Evolutionary conservation across 2,888 invertebrate species (phyloP), one percentile per base, ranked within the genome.

Genomic region (Diarsia mendica): DNA sequence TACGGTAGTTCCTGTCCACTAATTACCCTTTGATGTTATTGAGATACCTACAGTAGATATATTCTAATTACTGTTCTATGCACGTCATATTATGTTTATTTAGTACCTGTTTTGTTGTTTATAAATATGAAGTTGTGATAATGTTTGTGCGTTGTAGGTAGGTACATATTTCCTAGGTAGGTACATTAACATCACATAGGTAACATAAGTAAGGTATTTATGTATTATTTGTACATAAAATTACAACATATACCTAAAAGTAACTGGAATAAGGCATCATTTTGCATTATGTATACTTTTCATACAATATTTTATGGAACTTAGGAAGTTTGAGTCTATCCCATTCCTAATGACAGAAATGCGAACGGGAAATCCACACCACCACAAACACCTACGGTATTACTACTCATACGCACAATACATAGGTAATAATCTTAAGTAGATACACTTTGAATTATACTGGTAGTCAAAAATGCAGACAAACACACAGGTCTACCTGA

Each of bases 21-120:
- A 39, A 33, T 46, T 67, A 69, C 51, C 51, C 11, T 28, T 33
- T 28, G 53, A 79, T 9, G 48, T 55, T 55, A 23, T 33, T 49
- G 28, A 60, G 18, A 74, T 72, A 58, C 55, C 28, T 60, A 60
- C 68, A n/a, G 39, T 49, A 18, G 3, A 33, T 75, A 53, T 1
- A 48, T 18, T 78, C 18, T 13, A 61, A 46, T 63, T 23, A 51
- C 11, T 6, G 13, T 51, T 64, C 3, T 70, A 33, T 44, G 20
- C 58, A 66, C 49, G 20, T 64, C 44, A 44, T n/a, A 28, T n/a
- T n/a, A 11, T 58, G 33, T 28, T 15, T 23, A 63, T 23, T 49
- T 28, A 44, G 28, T 39, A 72, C 39, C 75, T 64, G 65, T 49
- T 55, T 77, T 76, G 53, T 77, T 76, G 53, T 55, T 39, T 63